Evolutionary conservation across 2,113 vertebrate genomes (phyloP).

Genomic region (Onychostoma macrolepis): DNA sequence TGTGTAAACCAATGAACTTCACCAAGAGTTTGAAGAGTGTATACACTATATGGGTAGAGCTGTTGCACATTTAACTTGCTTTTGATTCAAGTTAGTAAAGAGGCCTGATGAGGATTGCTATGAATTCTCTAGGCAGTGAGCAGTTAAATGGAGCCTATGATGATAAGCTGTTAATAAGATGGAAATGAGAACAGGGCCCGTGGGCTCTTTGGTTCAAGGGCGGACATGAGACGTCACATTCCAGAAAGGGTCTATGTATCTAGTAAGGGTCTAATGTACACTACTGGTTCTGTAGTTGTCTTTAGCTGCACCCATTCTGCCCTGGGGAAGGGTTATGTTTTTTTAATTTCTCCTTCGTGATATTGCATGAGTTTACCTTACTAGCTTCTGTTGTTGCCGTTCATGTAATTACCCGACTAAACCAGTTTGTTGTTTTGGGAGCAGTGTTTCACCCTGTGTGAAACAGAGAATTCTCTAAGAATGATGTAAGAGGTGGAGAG

Average conservation of each 20-base stretch:
- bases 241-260: neutral
- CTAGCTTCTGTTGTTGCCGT: slow-evolving; percentile 3
- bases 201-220: slow-evolving; percentile 10
- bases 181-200: slow-evolving; percentile 21
- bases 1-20: neutral
- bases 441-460: neutral
- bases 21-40: neutral
- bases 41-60: neutral
- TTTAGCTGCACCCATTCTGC: neutral
- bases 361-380: slow-evolving; percentile 1
- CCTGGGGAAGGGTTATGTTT: neutral
- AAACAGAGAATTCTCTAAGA: neutral
- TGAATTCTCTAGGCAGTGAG: neutral
- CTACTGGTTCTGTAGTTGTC: neutral
- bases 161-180: slow-evolving; percentile 19
- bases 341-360: neutral
- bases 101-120: neutral
- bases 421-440: slow-evolving; percentile 22
- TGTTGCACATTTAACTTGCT: neutral
- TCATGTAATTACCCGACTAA: slow-evolving; percentile 17
- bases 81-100: neutral
- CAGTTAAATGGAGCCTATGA: neutral
- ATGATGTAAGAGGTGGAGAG: slow-evolving; percentile 17
- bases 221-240: neutral
- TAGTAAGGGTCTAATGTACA: neutral